Evolutionary conservation across 1,140 invertebrate genomes (phyloP).

Genomic region (Zaprionus capensis): DNA sequence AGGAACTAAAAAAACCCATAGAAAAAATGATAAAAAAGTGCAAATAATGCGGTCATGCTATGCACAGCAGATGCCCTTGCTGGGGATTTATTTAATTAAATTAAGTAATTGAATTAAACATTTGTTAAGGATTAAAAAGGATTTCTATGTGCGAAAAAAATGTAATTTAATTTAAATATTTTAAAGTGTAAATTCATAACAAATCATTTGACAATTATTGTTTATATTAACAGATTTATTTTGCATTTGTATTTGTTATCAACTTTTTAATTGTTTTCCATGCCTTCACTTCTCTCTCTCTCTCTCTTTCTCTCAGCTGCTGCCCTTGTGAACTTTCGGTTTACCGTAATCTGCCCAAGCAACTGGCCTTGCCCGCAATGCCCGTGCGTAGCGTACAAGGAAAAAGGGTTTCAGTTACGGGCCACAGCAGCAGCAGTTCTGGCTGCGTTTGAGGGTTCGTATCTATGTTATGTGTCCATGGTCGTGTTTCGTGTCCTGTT

Average conservation of each 20-base stretch:
- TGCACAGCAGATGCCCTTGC: conserved; percentile 24
- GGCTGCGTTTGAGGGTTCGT: background rate
- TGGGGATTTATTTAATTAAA: background rate
- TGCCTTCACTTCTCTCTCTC: background rate
- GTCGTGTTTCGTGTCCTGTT: conserved; percentile 16
- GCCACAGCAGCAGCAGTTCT: background rate
- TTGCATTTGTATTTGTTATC: background rate
- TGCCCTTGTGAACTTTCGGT: background rate
- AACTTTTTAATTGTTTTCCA: background rate
- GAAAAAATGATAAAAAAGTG: conserved; percentile 13
- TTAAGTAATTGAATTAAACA: conserved; percentile 2
- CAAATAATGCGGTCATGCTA: conserved; percentile 8
- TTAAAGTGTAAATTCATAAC: background rate
- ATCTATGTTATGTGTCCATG: conserved; percentile 9
- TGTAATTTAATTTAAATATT: background rate
- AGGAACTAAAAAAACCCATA: conserved; percentile 5
- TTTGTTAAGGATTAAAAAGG: background rate
- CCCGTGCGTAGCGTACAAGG: background rate
- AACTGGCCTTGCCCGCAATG: background rate
- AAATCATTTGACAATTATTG: background rate
- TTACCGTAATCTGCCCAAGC: background rate
- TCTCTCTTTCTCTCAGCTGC: background rate
- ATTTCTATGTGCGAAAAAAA: background rate
- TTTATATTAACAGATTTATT: background rate
- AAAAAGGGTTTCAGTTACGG: conserved; percentile 39